These are phyloP conservation scores for Percina caprodes DNA, from an alignment of 2,113 vertebrate genomes.

Conservation along the genomic window DNA sequence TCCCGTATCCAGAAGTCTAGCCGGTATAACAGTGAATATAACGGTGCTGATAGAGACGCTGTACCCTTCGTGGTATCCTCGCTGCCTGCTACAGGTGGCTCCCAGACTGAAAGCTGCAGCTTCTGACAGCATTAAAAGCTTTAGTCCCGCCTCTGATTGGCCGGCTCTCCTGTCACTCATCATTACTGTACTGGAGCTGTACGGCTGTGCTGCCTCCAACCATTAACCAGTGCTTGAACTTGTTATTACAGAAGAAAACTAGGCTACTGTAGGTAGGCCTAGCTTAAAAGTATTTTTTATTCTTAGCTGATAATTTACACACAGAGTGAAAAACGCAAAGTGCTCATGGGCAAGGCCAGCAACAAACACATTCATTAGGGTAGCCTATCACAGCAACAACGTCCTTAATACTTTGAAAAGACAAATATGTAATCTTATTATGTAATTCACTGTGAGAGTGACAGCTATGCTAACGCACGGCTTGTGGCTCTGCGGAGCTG, in stretches of 20 bases:
- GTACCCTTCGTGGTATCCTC: conserved; percentile 10
- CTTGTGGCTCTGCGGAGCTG: too few species aligned
- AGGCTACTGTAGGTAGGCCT: background rate
- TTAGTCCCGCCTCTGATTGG: conserved; percentile 60
- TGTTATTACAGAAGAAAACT: background rate
- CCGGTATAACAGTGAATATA: background rate
- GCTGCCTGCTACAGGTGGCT: conserved; percentile 70
- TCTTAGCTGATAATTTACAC: conserved; percentile 19
- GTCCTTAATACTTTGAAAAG: background rate
- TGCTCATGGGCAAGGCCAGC: too few species aligned
- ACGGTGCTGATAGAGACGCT: background rate
- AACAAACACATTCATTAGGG: background rate
- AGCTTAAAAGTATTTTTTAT: conserved; percentile 1
- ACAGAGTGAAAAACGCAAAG: background rate
- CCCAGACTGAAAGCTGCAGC: background rate
- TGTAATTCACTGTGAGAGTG: background rate
- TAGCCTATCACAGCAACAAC: background rate
- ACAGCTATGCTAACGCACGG: too few species aligned
- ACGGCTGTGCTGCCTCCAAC: conserved; percentile 10
- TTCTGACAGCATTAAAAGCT: conserved; percentile 58
- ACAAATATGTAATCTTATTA: background rate
- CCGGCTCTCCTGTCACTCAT: conserved; percentile 51
- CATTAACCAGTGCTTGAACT: conserved; percentile 6
- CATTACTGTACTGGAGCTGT: conserved; percentile 14
- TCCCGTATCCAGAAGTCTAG: background rate